phyloP scores from a whole-genome alignment of 2,888 invertebrate species.

The Hedya salicella region DNA sequence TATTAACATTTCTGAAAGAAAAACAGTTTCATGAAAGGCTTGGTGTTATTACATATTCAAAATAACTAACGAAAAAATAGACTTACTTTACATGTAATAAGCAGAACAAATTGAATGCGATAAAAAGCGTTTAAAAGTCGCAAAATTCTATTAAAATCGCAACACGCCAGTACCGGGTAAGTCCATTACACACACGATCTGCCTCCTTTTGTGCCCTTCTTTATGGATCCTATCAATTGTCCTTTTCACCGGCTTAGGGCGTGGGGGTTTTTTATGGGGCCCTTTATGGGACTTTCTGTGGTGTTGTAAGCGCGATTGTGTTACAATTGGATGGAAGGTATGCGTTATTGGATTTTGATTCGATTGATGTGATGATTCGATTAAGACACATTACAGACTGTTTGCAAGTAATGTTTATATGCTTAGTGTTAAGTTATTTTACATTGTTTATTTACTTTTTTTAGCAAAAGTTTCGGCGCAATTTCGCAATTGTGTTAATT shows the following conservation, averaged over 20 bases:
- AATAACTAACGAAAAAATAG: no score
- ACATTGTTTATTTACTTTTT: no score
- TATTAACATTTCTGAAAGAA: no score
- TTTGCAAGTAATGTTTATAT: no score
- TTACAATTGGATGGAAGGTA: slow-evolving; percentile 11
- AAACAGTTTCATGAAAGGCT: no score
- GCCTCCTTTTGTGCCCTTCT: slow-evolving; percentile 42
- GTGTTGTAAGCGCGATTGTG: slow-evolving; percentile 16
- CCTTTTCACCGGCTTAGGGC: slow-evolving; percentile 44
- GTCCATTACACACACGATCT: slow-evolving; percentile 47
- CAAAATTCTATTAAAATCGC: slow-evolving; percentile 24
- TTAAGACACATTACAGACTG: neutral
- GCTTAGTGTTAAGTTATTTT: no score
- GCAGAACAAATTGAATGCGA: neutral
- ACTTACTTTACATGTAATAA: no score
- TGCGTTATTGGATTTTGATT: slow-evolving; percentile 25
- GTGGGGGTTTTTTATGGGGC: slow-evolving; percentile 38
- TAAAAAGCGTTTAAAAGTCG: slow-evolving; percentile 14
- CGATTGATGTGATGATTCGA: slow-evolving; percentile 3
- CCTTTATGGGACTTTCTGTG: slow-evolving; percentile 32
- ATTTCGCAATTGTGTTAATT: no score
- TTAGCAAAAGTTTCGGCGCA: no score
- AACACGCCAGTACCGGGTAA: slow-evolving; percentile 32
- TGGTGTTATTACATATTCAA: no score
- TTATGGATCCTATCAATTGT: slow-evolving; percentile 48